phyloP scores from a whole-genome alignment of 1,140 invertebrate species.

The Bilobella aurantiaca region DNA sequence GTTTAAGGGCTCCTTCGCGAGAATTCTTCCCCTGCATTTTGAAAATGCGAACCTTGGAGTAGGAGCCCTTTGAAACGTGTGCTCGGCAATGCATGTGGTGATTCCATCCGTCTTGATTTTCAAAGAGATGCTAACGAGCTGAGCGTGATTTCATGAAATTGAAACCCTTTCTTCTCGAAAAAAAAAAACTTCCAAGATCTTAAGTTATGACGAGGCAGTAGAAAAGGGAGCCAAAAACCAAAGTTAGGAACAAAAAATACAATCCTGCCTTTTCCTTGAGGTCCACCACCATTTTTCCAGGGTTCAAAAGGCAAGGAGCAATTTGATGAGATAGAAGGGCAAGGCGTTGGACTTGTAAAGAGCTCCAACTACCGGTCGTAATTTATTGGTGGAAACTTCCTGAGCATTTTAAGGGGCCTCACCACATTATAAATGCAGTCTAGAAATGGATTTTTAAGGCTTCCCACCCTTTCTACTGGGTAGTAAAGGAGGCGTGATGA shows the following conservation, averaged over 20 bases:
- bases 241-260: too few species aligned
- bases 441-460: background rate
- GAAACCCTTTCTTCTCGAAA: slow-evolving; percentile 11
- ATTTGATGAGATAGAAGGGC: background rate
- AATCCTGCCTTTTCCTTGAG: too few species aligned
- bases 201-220: background rate
- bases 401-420: background rate
- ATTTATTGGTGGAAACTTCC: slow-evolving; percentile 5
- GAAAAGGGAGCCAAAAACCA: background rate
- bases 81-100: slow-evolving; percentile 6
- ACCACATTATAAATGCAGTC: background rate
- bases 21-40: too few species aligned
- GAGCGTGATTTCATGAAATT: slow-evolving; percentile 35
- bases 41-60: too few species aligned
- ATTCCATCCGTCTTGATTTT: slow-evolving; percentile 19
- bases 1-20: too few species aligned
- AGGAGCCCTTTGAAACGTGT: too few species aligned
- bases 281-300: background rate
- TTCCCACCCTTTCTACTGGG: background rate
- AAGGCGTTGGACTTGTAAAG: background rate
- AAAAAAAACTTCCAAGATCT: slow-evolving; percentile 15
- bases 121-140: slow-evolving; percentile 34
- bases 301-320: background rate
- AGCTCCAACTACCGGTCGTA: background rate
- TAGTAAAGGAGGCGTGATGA: background rate